Conservation (phyloP, 2,113 vertebrate species). For the Acrocephalus arundinaceus region DNA sequence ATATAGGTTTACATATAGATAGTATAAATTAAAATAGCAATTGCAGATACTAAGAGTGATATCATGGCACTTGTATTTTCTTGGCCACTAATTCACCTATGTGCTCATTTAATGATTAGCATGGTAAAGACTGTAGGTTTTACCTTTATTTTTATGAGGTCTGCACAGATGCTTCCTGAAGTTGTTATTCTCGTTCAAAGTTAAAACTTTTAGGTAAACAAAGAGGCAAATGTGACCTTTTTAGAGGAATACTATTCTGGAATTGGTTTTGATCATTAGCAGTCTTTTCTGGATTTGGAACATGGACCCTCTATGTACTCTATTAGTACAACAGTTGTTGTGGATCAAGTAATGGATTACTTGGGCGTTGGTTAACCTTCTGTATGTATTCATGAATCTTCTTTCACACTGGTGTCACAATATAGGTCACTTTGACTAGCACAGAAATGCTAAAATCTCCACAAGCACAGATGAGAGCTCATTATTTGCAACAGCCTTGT, state of each 20-base stretch:
- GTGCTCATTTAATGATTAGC: fast-evolving
- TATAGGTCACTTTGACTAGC: neutral
- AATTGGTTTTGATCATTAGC: neutral
- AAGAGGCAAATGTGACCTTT: neutral
- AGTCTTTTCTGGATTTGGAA: neutral
- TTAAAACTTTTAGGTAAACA: neutral
- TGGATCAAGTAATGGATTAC: neutral
- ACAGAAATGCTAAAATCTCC: neutral
- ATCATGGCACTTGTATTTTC: neutral
- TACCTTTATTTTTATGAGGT: neutral
- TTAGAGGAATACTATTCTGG: neutral
- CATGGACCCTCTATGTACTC: neutral
- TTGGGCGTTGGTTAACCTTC: neutral
- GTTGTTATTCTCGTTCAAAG: neutral
- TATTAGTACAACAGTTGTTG: neutral
- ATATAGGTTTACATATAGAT: neutral
- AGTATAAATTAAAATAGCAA: neutral
- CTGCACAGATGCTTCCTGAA: neutral
- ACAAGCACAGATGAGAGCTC: neutral
- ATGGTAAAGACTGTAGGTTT: neutral
- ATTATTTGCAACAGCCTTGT: neutral
- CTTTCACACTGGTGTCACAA: neutral
- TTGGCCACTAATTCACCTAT: neutral
- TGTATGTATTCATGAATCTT: neutral
- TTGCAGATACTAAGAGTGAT: neutral